Evolutionary conservation across 2,113 vertebrate species (phyloP).

Genomic region (Climacteris rufus): DNA sequence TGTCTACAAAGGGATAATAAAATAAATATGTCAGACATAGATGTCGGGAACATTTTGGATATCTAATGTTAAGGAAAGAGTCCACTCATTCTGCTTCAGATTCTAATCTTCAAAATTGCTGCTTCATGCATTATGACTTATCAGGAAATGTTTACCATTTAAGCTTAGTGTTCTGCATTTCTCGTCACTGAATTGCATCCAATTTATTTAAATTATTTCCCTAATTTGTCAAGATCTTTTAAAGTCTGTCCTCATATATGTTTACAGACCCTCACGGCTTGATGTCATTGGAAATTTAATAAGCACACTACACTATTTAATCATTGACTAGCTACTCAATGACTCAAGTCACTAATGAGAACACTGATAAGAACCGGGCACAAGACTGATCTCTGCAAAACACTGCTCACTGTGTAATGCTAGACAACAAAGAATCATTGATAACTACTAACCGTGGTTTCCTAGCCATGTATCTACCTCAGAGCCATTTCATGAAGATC

Average conservation of each 20-base stretch:
- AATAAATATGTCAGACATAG: background rate
- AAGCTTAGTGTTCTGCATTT: background rate
- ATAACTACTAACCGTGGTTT: background rate
- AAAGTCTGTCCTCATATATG: constrained; percentile 12
- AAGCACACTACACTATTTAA: constrained; percentile 48
- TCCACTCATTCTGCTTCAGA: background rate
- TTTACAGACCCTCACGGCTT: constrained; percentile 47
- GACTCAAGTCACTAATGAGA: constrained; percentile 56
- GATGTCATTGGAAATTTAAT: constrained; percentile 65
- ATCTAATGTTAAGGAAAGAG: background rate
- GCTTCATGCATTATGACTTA: background rate
- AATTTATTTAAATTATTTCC: constrained; percentile 40
- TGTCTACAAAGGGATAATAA: background rate
- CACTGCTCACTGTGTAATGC: background rate
- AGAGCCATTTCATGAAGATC: background rate
- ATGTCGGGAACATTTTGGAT: background rate
- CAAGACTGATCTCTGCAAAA: constrained; percentile 33
- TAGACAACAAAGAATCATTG: background rate
- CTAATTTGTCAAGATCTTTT: constrained; percentile 31
- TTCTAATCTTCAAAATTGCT: background rate
- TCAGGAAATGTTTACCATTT: background rate
- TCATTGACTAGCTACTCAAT: constrained; percentile 44
- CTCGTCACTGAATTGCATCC: constrained; percentile 5
- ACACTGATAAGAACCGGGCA: constrained; percentile 43
- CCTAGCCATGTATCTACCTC: background rate